A percentile compares a stretch with the other conserved stretches of the same genome.
Evolutionary conservation across 2,888 invertebrate genomes (phyloP).

Genomic region (Drosophila heteroneura): DNA sequence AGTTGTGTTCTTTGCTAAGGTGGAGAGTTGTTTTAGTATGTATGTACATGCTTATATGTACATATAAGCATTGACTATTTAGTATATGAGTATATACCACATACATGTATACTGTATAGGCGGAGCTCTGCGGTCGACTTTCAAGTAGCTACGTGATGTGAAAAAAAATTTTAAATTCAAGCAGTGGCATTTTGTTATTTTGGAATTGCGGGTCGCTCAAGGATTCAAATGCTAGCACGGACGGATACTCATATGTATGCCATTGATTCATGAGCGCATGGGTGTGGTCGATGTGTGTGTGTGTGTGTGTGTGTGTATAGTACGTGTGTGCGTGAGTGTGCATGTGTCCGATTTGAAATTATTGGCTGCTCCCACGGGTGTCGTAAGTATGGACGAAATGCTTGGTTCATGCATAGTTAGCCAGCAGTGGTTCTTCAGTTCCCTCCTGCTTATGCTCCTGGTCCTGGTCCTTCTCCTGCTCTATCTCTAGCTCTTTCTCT

Average conservation of each 20-base stretch:
- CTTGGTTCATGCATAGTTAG: slow-evolving; percentile 73
- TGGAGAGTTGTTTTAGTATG: neutral
- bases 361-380: slow-evolving; percentile 82
- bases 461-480: neutral
- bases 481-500: neutral
- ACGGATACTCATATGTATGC: slow-evolving; percentile 64
- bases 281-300: slow-evolving; percentile 39
- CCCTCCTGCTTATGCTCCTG: neutral
- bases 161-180: slow-evolving; percentile 50
- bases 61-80: neutral
- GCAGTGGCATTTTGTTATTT: slow-evolving; percentile 57
- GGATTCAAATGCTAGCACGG: slow-evolving; percentile 37
- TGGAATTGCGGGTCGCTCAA: slow-evolving; percentile 51
- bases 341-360: slow-evolving; percentile 79
- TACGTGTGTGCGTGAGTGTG: slow-evolving; percentile 29
- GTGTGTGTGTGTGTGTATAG: slow-evolving; percentile 18
- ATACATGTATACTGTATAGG: neutral
- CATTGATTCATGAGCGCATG: slow-evolving; percentile 74
- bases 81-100: neutral
- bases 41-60: neutral
- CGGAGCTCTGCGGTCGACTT: slow-evolving; percentile 34
- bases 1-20: neutral
- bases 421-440: slow-evolving; percentile 20
- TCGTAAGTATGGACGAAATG: slow-evolving; percentile 75
- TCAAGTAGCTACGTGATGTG: slow-evolving; percentile 50